A percentile compares a stretch with the other conserved stretches of the same genome.
phyloP scores from a whole-genome alignment of 2,797 vertebrate species.

The Halcyon badia region DNA sequence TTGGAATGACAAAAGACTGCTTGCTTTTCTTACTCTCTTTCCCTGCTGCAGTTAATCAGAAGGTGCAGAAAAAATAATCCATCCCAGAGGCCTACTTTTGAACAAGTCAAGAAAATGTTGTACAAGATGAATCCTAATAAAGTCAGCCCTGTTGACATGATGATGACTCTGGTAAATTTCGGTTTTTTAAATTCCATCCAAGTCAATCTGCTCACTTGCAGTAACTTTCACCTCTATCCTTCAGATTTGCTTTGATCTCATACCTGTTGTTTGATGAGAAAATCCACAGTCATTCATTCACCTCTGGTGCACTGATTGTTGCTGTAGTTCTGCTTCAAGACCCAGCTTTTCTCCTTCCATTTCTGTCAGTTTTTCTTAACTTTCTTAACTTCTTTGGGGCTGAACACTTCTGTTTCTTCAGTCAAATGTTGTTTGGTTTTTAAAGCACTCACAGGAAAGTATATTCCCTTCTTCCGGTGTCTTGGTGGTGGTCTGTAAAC shows the following conservation, averaged over 20 bases:
- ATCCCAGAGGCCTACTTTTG: slow-evolving; percentile 85
- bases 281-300: background rate
- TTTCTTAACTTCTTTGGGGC: background rate
- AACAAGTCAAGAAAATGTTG: slow-evolving; percentile 89
- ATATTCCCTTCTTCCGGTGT: background rate
- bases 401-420: background rate
- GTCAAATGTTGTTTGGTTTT: background rate
- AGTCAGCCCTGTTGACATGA: slow-evolving; percentile 90
- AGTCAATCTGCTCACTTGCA: background rate
- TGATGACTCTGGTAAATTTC: slow-evolving; percentile 88
- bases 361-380: background rate
- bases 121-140: slow-evolving; percentile 89
- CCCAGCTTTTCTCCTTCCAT: background rate
- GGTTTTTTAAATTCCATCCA: background rate
- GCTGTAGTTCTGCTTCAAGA: background rate
- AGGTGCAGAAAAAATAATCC: slow-evolving; percentile 85
- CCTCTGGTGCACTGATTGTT: background rate
- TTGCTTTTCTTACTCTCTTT: slow-evolving; percentile 35
- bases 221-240: background rate
- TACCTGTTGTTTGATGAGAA: background rate
- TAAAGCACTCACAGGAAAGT: background rate
- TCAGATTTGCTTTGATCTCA: background rate
- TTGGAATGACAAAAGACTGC: background rate
- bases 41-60: slow-evolving; percentile 82
- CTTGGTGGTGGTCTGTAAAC: background rate